These are phyloP conservation scores for Hydrozoanthus gracilis DNA, from an alignment of 92 coral and sea anemone species.

Conservation along the genomic window DNA sequence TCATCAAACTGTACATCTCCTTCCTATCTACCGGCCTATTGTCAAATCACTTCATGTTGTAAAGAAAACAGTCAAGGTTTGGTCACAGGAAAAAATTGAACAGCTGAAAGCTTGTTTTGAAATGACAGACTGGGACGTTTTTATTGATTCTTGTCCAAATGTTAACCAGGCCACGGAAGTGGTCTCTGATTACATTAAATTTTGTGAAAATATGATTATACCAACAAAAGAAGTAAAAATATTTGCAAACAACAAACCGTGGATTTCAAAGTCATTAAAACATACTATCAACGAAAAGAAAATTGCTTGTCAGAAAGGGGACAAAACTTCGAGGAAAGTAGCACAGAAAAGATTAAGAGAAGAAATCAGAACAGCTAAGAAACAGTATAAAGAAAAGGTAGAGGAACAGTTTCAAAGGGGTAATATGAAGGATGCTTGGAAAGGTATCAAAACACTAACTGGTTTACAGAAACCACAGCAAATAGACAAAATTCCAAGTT, in stretches of 20 bases:
- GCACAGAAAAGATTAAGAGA: constrained; percentile 1
- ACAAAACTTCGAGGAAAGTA: constrained; percentile 4
- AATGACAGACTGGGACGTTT: constrained; percentile 4
- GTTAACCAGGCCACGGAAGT: constrained; percentile 7
- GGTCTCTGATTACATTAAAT: constrained; percentile 3
- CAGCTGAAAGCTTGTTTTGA: background rate
- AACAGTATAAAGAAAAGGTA: background rate
- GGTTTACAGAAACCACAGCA: background rate
- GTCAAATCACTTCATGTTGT: background rate
- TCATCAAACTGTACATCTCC: background rate
- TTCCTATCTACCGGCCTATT: background rate
- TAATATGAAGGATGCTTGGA: background rate
- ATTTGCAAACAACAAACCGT: constrained; percentile 4
- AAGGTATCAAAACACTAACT: background rate
- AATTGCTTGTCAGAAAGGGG: constrained; percentile 1
- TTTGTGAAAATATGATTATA: background rate
- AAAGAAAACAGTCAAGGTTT: background rate
- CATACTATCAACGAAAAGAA: constrained; percentile 3
- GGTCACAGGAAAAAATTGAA: background rate
- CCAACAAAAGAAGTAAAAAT: constrained; percentile 2
- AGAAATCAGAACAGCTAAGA: constrained; percentile 4
- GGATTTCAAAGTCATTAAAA: background rate
- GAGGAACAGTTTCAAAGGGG: background rate
- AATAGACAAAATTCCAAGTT: background rate
- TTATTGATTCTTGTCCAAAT: constrained; percentile 2